These are phyloP conservation scores for Hedya salicella DNA, from an alignment of 2,888 invertebrate species.

Conservation along the genomic window DNA sequence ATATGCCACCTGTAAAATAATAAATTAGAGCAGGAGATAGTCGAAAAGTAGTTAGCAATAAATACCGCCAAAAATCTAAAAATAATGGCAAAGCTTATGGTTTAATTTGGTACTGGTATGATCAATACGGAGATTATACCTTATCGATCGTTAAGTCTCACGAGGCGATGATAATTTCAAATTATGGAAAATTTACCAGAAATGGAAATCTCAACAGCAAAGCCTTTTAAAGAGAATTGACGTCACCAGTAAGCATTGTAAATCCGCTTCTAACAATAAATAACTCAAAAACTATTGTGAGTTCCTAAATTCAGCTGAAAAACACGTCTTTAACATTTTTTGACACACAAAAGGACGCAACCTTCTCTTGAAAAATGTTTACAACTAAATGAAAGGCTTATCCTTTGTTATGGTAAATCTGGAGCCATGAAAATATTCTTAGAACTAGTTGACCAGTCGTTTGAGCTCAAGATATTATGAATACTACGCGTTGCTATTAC, in stretches of 20 bases:
- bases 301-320: constrained; percentile 31
- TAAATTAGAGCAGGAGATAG: not conserved
- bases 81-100: too few species aligned
- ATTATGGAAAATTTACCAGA: not conserved
- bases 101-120: too few species aligned
- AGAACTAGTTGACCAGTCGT: constrained; percentile 7
- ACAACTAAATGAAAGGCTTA: constrained; percentile 23
- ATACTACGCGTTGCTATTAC: not conserved
- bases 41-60: too few species aligned
- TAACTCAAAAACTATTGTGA: constrained; percentile 7
- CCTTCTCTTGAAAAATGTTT: constrained; percentile 27
- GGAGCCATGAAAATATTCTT: constrained; percentile 12
- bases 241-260: not conserved
- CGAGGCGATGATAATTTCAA: not conserved
- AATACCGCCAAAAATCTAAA: too few species aligned
- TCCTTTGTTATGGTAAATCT: constrained; percentile 34
- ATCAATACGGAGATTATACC: too few species aligned
- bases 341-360: constrained; percentile 9
- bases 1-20: constrained; percentile 17
- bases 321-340: constrained; percentile 31
- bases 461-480: constrained; percentile 1
- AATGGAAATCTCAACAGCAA: constrained; percentile 3
- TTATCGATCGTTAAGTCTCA: too few species aligned
- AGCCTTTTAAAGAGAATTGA: not conserved
- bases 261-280: not conserved